Conservation (phyloP, 2,113 vertebrate species). For the Microtus ochrogaster region DNA sequence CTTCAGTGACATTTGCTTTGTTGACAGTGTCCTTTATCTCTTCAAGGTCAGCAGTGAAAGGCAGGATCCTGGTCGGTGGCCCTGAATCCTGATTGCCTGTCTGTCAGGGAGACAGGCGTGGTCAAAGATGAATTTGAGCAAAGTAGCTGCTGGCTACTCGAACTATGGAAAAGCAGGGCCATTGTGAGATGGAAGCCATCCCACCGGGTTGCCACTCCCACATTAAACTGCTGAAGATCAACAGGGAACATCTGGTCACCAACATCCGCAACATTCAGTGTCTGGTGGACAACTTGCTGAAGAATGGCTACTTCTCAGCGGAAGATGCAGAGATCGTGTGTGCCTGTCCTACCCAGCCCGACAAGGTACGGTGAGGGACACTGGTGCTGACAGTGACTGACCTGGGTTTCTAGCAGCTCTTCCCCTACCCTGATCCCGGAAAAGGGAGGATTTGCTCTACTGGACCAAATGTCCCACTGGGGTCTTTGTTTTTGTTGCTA, state of each 20-base stretch:
- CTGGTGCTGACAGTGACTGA: rapidly evolving
- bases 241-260: constrained; percentile 92
- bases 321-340: constrained; percentile 94
- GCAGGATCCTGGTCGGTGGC: background rate
- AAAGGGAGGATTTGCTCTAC: background rate
- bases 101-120: background rate
- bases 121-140: constrained; percentile 78
- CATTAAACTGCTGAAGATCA: constrained; percentile 85
- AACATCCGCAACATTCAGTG: constrained; percentile 92
- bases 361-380: constrained; percentile 87
- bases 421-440: background rate
- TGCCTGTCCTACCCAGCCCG: constrained; percentile 89
- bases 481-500: background rate
- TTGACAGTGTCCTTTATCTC: background rate
- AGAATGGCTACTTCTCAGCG: constrained; percentile 90
- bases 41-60: background rate
- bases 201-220: constrained; percentile 26
- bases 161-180: constrained; percentile 80
- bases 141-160: constrained; percentile 47
- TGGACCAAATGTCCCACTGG: background rate
- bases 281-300: constrained; percentile 93
- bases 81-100: background rate
- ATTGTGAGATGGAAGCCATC: constrained; percentile 58
- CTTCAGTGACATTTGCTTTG: background rate
- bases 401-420: background rate